phyloP scores from a whole-genome alignment of 2,888 invertebrate species.

The Yponomeuta plumbellus region DNA sequence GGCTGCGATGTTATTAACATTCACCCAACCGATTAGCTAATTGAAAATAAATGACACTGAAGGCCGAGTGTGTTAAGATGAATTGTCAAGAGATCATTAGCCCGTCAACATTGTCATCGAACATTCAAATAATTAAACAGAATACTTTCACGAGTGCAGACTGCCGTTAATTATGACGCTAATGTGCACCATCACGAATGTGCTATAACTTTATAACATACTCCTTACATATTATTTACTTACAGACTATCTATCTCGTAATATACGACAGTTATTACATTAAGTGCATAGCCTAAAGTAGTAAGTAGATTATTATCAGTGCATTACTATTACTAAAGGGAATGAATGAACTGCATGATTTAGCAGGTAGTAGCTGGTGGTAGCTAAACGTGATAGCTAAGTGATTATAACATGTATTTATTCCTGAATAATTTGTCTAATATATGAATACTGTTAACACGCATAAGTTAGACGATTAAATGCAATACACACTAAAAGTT shows the following conservation, averaged over 20 bases:
- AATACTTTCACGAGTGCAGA: conserved; percentile 9
- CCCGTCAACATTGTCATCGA: conserved; percentile 70
- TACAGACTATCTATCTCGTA: neutral
- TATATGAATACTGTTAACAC: neutral
- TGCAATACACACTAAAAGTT: too few relatives aligned
- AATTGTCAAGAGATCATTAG: conserved; percentile 24
- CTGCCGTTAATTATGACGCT: neutral
- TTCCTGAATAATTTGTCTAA: neutral
- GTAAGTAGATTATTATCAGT: conserved; percentile 13
- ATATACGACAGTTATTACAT: conserved; percentile 1
- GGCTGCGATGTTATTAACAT: conserved; percentile 16
- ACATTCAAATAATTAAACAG: conserved; percentile 54
- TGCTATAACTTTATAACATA: neutral
- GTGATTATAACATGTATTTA: neutral
- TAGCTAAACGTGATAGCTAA: conserved; percentile 6
- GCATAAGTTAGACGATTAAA: too few relatives aligned
- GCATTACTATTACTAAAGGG: conserved; percentile 13
- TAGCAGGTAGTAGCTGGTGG: neutral
- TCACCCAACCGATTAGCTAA: conserved; percentile 16
- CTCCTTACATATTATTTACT: too few relatives aligned
- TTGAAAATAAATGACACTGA: conserved; percentile 11
- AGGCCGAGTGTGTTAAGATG: conserved; percentile 8
- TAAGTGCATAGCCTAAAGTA: conserved; percentile 15
- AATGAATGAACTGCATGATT: conserved; percentile 18
- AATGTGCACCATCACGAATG: conserved; percentile 13